Conservation (phyloP, 30 jellyfish, hydroid and myxozoan genomes). For the Hydractinia echinata region DNA sequence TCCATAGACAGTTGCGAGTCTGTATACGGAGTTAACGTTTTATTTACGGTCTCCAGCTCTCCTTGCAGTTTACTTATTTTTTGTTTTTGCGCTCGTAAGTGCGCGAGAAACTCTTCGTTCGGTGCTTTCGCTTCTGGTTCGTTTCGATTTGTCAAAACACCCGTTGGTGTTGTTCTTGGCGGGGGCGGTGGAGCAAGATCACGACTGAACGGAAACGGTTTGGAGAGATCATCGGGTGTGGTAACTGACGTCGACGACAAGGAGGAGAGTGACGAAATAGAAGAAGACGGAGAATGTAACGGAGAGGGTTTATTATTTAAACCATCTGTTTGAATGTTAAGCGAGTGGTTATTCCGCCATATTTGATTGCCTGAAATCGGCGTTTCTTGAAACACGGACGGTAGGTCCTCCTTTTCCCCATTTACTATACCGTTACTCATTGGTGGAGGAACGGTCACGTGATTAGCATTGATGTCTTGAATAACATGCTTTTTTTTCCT, state of each 20-base stretch:
- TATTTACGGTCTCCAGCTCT: neutral
- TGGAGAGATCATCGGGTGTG: conserved; percentile 27
- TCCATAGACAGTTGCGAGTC: neutral
- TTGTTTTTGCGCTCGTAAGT: conserved; percentile 16
- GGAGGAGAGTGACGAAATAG: conserved; percentile 80
- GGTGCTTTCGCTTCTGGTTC: neutral
- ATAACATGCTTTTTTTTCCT: conserved; percentile 16
- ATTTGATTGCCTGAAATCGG: conserved; percentile 31
- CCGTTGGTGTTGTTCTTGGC: conserved; percentile 32
- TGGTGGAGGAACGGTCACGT: conserved; percentile 9
- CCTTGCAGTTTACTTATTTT: neutral
- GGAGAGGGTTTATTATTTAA: neutral
- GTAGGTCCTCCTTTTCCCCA: neutral
- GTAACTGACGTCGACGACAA: conserved; percentile 35
- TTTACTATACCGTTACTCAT: conserved; percentile 15
- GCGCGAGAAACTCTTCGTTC: conserved; percentile 1
- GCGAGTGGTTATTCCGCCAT: conserved; percentile 19
- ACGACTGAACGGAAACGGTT: neutral
- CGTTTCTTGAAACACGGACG: conserved; percentile 25
- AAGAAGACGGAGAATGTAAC: conserved; percentile 72
- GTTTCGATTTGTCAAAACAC: conserved; percentile 16
- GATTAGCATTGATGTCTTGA: conserved; percentile 27
- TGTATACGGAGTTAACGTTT: neutral
- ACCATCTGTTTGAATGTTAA: neutral
- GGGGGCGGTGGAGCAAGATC: conserved; percentile 41